Conservation (phyloP, 2,113 vertebrate genomes). For the Zosterops lateralis region DNA sequence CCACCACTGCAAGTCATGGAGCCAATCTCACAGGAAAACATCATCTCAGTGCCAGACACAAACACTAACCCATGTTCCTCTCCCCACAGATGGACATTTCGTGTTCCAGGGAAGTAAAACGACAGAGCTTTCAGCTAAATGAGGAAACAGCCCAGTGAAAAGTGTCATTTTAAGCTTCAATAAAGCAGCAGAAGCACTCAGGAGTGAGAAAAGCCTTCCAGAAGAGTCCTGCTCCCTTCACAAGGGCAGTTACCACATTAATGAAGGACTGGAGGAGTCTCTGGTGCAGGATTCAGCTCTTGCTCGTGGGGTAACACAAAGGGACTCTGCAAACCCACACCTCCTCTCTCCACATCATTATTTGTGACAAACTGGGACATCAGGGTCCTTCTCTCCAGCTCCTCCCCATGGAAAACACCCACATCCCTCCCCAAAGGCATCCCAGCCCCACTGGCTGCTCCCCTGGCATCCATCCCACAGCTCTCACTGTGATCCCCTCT, state of each 20-base stretch:
- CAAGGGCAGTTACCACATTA: rapidly evolving
- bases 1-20: not conserved
- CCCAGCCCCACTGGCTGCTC: not conserved
- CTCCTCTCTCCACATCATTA: rapidly evolving
- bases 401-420: not conserved
- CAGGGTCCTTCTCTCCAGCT: not conserved
- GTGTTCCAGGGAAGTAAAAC: rapidly evolving
- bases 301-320: rapidly evolving
- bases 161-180: not conserved
- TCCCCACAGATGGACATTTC: not conserved
- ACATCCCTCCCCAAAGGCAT: not conserved
- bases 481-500: not conserved
- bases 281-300: not conserved
- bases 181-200: rapidly evolving
- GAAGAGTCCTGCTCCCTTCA: not conserved
- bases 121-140: not conserved
- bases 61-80: rapidly evolving
- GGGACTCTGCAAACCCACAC: not conserved
- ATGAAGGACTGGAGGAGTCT: rapidly evolving
- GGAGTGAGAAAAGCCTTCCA: not conserved
- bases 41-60: rapidly evolving
- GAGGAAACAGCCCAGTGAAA: not conserved
- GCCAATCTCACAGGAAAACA: not conserved
- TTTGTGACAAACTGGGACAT: rapidly evolving
- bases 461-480: rapidly evolving